Percentiles rank a stretch among this genome's conserved stretches.
Conservation (phyloP, 2,888 invertebrate genomes). For the Cactoblastis cactorum region DNA sequence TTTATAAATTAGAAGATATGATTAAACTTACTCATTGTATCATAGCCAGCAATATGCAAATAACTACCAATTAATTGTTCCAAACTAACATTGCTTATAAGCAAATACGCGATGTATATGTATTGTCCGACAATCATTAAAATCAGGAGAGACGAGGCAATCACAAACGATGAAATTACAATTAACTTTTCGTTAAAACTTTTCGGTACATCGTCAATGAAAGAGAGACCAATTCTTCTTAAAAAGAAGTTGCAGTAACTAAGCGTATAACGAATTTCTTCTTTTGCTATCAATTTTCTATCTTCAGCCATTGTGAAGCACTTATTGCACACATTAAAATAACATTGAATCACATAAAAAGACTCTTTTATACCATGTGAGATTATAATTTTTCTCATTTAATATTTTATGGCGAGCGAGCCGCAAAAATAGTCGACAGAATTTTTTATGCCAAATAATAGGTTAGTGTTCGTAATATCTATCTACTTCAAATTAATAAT, state of each 20-base stretch:
- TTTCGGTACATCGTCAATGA: slow-evolving; percentile 16
- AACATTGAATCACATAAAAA: background rate
- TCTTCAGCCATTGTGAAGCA: background rate
- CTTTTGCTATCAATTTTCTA: slow-evolving; percentile 12
- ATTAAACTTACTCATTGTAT: slow-evolving; percentile 50
- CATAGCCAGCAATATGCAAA: slow-evolving; percentile 58
- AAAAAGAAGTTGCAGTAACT: slow-evolving; percentile 14
- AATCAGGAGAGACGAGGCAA: slow-evolving; percentile 30
- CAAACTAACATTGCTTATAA: slow-evolving; percentile 39
- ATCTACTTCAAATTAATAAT: slow-evolving; percentile 6
- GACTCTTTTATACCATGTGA: slow-evolving; percentile 8
- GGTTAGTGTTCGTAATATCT: background rate
- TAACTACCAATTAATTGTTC: slow-evolving; percentile 49
- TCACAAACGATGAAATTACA: slow-evolving; percentile 12
- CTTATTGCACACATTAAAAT: background rate
- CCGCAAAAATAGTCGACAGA: background rate
- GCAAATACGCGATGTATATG: slow-evolving; percentile 38
- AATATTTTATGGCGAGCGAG: slow-evolving; percentile 7
- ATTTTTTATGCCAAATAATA: slow-evolving; percentile 8
- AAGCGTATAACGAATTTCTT: slow-evolving; percentile 17
- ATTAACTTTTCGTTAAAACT: slow-evolving; percentile 13
- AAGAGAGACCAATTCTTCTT: slow-evolving; percentile 18
- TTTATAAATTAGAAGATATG: background rate
- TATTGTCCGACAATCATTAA: slow-evolving; percentile 45
- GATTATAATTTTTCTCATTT: background rate